Evolutionary conservation across 2,113 vertebrate genomes (phyloP).

Genomic region (Electrona antarctica): DNA sequence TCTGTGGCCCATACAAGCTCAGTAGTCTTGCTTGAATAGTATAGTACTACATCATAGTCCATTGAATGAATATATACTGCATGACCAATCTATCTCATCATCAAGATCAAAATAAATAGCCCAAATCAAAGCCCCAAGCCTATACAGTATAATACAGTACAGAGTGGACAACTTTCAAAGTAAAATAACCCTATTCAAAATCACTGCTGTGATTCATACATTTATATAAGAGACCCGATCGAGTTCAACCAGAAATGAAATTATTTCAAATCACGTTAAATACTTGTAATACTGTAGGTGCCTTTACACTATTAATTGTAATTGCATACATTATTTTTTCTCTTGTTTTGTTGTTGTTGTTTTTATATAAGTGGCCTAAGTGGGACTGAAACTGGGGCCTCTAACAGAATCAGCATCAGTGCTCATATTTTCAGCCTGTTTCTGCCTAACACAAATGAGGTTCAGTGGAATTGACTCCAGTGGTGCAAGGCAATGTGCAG

Average conservation of each 20-base stretch:
- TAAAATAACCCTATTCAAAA: conserved; percentile 52
- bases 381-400: too few species aligned
- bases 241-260: conserved; percentile 32
- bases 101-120: conserved; percentile 26
- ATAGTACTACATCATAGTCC: conserved; percentile 41
- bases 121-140: conserved; percentile 32
- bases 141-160: conserved; percentile 62
- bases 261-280: background rate
- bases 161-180: conserved; percentile 51
- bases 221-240: conserved; percentile 22
- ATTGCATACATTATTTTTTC: too few species aligned
- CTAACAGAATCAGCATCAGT: too few species aligned
- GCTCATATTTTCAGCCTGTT: too few species aligned
- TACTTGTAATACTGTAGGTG: too few species aligned
- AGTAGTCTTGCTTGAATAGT: conserved; percentile 31
- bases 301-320: too few species aligned
- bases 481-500: background rate
- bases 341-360: too few species aligned
- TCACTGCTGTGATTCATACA: conserved; percentile 46
- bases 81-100: conserved; percentile 10
- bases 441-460: too few species aligned
- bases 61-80: conserved; percentile 10
- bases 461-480: background rate
- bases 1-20: conserved; percentile 29
- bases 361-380: too few species aligned